phyloP scores from a whole-genome alignment of 2,797 vertebrate genomes.

The Bradypus variegatus region DNA sequence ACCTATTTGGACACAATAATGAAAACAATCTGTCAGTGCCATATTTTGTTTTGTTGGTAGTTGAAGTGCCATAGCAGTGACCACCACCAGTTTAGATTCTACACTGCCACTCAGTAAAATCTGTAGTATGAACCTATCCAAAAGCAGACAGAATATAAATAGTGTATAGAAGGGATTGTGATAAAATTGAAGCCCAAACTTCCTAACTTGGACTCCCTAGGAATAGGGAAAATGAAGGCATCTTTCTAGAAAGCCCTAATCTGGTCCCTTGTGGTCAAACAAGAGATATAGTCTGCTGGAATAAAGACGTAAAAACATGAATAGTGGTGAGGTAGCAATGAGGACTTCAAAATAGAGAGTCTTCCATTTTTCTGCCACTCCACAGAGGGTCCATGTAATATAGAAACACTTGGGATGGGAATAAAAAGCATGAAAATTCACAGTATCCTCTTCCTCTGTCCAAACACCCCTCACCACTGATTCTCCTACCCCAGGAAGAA shows the following conservation, averaged over 20 bases:
- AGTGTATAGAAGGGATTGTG: neutral
- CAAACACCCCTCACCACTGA: accelerated
- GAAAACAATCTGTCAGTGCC: neutral
- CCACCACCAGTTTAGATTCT: neutral
- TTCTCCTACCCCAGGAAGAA: neutral
- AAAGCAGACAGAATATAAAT: constrained; percentile 2
- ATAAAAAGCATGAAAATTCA: neutral
- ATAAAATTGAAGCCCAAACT: neutral
- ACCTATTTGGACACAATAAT: neutral
- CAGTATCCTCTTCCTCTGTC: neutral
- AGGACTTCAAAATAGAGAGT: neutral
- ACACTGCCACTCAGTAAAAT: neutral
- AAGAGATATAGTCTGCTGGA: neutral
- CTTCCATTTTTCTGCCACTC: neutral
- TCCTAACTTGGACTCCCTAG: neutral
- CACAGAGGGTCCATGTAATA: neutral
- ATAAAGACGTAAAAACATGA: neutral
- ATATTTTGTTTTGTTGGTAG: neutral
- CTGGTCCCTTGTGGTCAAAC: neutral
- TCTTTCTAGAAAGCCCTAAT: neutral
- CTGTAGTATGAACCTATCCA: neutral
- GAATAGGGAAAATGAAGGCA: neutral
- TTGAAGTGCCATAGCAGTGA: neutral
- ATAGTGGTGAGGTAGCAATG: neutral
- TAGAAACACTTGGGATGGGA: neutral